These are phyloP conservation scores for Caenorhabditis macrosperma DNA, from an alignment of 2,888 invertebrate species.

Conservation along the genomic window DNA sequence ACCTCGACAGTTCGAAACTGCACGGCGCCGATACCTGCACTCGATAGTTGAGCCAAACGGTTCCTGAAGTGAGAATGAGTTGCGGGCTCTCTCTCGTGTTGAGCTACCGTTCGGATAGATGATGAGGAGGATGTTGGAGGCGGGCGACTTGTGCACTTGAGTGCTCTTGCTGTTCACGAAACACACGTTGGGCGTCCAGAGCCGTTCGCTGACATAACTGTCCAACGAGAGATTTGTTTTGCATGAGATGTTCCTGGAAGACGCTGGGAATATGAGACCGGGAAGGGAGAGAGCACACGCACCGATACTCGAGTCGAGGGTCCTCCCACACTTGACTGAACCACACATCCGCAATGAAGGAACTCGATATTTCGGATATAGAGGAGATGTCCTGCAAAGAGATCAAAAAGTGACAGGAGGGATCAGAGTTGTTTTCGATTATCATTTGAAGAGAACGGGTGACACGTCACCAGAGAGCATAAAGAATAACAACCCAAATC, in stretches of 20 bases:
- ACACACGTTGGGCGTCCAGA: constrained; percentile 80
- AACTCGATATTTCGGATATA: constrained; percentile 78
- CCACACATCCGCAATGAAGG: constrained; percentile 79
- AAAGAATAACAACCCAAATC: constrained; percentile 4
- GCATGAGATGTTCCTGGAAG: constrained; percentile 75
- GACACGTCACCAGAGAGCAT: constrained; percentile 6
- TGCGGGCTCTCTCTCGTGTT: no score
- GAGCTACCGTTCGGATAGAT: constrained; percentile 80
- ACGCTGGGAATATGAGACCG: background rate
- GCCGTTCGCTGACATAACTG: constrained; percentile 75
- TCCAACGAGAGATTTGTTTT: constrained; percentile 79
- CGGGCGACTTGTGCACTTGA: constrained; percentile 77
- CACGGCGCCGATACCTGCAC: constrained; percentile 79
- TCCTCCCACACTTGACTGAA: constrained; percentile 79
- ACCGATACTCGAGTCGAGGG: constrained; percentile 76
- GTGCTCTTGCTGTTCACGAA: constrained; percentile 79
- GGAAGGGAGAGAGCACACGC: background rate
- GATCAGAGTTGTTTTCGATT: constrained; percentile 2
- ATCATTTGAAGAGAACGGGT: background rate
- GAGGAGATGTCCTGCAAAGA: constrained; percentile 75
- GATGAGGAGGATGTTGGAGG: constrained; percentile 77
- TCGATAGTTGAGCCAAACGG: constrained; percentile 79
- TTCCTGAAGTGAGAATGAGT: constrained; percentile 66
- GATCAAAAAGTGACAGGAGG: background rate
- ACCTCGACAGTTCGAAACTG: constrained; percentile 74